Evolutionary conservation across 2,888 invertebrate species (phyloP), one percentile per base, ranked within the genome.

Genomic region (Marronus borbonicus): DNA sequence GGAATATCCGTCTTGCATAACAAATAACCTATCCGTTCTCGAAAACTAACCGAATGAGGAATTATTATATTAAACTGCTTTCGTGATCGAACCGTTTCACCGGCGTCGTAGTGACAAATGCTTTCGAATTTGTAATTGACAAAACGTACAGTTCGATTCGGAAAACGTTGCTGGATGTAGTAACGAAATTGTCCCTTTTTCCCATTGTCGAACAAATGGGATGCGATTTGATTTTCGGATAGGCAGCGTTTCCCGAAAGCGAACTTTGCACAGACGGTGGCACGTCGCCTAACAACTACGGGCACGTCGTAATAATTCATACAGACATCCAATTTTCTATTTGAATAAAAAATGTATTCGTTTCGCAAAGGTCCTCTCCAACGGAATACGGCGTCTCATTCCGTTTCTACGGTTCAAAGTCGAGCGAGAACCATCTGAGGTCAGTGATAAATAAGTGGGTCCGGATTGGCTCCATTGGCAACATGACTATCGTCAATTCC

Each of bases 401-500:
- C 83, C 90, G 90, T 85, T 89, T 91, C 83, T 90, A 90, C 81
- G 90, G 89, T 10, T 87, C 88, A 77, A 89, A 90, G 78, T 88
- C 87, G 64, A 91, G 91, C 64, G 90, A 90, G n/a, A 90, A 89
- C 82, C 88, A 89, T 82, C 88, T 91, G 78, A 88, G 90, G 69
- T 89, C 89, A 78, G 90, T 91, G 68, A 89, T 93, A 49, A 91
- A 91, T 81, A 89, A 90, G 80, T 90, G 93, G 88, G 91, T 92
- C 49, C 91, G 92, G 81, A 89, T 90, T 58, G 92, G 92, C 55
- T 89, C 91, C 17, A 90, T 93, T 74, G 91, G 91, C 60, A 92
- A 92, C 83, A 89, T 92, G 78, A 90, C 91, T 49, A 86, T 93
- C 74, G 91, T 92, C 50, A 92, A 94, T 0, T 93, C 93, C 76